These are phyloP conservation scores for Limnephilus marmoratus DNA, from an alignment of 2,888 invertebrate species.

Conservation along the genomic window DNA sequence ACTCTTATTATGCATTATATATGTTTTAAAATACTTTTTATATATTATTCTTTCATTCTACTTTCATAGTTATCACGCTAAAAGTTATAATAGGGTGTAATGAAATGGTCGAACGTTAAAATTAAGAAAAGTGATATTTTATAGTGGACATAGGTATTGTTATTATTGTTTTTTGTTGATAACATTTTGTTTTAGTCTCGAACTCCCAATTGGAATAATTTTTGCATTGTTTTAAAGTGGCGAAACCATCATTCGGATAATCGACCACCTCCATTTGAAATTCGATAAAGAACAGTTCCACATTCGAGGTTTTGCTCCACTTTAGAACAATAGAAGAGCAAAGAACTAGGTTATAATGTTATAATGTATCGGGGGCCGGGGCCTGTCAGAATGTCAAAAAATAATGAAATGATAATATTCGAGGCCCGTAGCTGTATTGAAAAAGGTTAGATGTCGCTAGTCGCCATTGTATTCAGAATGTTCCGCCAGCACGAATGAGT, in stretches of 20 bases:
- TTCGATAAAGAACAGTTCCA: conserved; percentile 7
- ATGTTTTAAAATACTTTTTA: background rate
- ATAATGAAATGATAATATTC: background rate
- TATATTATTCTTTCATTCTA: too few species aligned
- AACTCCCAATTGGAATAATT: background rate
- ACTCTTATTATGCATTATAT: background rate
- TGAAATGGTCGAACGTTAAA: background rate
- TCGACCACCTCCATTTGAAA: conserved; percentile 34
- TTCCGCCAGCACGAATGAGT: background rate
- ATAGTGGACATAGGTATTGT: background rate
- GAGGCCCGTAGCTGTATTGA: background rate
- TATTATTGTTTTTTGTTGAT: background rate
- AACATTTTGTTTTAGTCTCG: background rate
- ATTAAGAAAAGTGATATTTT: background rate
- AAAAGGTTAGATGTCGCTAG: conserved; percentile 42
- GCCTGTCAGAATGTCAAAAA: conserved; percentile 47
- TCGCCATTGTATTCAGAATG: background rate
- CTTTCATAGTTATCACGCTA: too few species aligned
- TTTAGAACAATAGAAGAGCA: conserved; percentile 48
- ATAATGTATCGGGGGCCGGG: conserved; percentile 25
- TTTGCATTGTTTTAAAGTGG: background rate
- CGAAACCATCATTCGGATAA: background rate
- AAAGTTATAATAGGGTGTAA: too few species aligned
- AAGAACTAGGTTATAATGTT: conserved; percentile 51
- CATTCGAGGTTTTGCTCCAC: conserved; percentile 45